phyloP scores from a whole-genome alignment of 2,888 invertebrate genomes.

The Hemistola chrysoprasaria region DNA sequence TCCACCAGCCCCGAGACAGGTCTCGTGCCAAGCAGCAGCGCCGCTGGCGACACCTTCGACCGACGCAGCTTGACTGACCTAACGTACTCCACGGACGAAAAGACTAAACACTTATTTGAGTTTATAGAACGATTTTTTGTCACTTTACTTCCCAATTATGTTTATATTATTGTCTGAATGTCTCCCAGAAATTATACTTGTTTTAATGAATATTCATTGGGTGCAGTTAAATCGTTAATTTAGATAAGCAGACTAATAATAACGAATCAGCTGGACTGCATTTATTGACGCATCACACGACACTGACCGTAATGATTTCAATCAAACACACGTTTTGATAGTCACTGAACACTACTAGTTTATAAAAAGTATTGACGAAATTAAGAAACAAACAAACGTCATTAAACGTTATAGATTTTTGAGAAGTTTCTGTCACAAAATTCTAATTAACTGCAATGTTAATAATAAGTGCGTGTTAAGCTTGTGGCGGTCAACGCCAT shows the following conservation, averaged over 20 bases:
- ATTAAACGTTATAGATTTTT: conserved; percentile 25
- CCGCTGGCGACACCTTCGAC: conserved; percentile 75
- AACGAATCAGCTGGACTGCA: conserved; percentile 30
- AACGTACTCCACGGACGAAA: conserved; percentile 26
- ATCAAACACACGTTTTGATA: conserved; percentile 58
- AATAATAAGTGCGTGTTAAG: conserved; percentile 69
- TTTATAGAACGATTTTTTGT: conserved; percentile 9
- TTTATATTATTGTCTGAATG: no score
- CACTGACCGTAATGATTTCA: conserved; percentile 50
- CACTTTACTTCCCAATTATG: neutral
- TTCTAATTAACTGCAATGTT: conserved; percentile 38
- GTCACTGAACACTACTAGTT: conserved; percentile 39
- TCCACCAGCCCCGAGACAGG: conserved; percentile 77
- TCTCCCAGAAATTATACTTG: no score
- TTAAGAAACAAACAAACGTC: conserved; percentile 16
- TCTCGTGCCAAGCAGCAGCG: conserved; percentile 81
- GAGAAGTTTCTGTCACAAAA: conserved; percentile 20
- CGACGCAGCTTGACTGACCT: conserved; percentile 71
- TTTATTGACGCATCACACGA: conserved; percentile 40
- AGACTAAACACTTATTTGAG: conserved; percentile 20
- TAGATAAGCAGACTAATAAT: conserved; percentile 18
- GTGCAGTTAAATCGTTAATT: no score
- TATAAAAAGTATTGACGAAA: no score
- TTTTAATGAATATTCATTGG: no score
- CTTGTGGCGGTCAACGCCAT: conserved; percentile 75